These are phyloP conservation scores for Scomber colias DNA, from an alignment of 2,113 vertebrate species.

Conservation along the genomic window DNA sequence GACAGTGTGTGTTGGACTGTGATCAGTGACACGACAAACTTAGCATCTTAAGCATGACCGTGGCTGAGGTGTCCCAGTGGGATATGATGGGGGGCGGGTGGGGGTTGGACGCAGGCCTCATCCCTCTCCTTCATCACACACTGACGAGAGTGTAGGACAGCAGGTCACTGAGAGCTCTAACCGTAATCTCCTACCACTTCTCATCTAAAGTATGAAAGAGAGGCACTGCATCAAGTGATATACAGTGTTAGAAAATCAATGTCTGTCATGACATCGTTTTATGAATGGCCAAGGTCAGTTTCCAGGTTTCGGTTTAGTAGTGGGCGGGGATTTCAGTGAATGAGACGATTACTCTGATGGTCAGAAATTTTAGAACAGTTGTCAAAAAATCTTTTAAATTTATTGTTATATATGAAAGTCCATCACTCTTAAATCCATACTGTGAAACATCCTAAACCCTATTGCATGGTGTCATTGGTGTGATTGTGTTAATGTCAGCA, in stretches of 20 bases:
- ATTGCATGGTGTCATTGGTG: not conserved
- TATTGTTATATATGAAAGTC: not conserved
- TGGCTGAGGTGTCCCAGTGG: conserved; percentile 69
- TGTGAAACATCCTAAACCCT: conserved; percentile 10
- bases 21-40: conserved; percentile 72
- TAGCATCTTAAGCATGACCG: conserved; percentile 80
- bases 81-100: not conserved
- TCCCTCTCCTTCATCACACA: conserved; percentile 56
- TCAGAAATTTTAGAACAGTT: conserved; percentile 17
- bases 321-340: conserved; percentile 40
- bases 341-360: conserved; percentile 15
- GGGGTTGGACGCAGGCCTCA: conserved; percentile 31
- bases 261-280: conserved; percentile 57
- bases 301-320: conserved; percentile 47
- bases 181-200: conserved; percentile 37
- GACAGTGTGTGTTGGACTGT: conserved; percentile 39
- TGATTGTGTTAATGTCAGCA: not conserved
- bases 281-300: conserved; percentile 65
- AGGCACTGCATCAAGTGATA: conserved; percentile 47
- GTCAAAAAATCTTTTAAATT: conserved; percentile 29
- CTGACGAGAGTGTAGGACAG: conserved; percentile 42
- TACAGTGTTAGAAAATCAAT: conserved; percentile 60
- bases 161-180: conserved; percentile 45
- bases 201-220: conserved; percentile 42
- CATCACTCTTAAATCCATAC: conserved; percentile 11